Evolutionary conservation across 2,797 vertebrate genomes (phyloP).

Genomic region (Tiaroga cobitis): DNA sequence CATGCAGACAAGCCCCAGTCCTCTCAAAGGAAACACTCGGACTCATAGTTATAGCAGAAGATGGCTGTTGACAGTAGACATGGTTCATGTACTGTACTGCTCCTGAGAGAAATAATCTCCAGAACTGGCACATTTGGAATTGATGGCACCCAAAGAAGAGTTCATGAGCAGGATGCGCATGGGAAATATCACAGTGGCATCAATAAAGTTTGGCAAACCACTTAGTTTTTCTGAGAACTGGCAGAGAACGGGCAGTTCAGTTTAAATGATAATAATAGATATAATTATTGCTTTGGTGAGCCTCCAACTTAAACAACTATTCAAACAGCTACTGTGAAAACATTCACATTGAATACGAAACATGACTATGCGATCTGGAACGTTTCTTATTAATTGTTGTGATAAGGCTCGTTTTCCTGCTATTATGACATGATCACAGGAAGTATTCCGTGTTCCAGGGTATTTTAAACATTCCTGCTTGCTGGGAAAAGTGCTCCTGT

Average conservation of each 20-base stretch:
- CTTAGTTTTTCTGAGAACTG: not conserved
- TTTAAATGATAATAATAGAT: slow-evolving; percentile 14
- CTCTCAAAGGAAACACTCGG: slow-evolving; percentile 11
- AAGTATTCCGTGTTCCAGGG: not conserved
- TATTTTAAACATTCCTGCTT: slow-evolving; percentile 25
- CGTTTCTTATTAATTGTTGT: slow-evolving; percentile 2
- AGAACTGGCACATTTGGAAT: slow-evolving; percentile 15
- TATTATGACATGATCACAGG: slow-evolving; percentile 32
- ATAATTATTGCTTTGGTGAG: slow-evolving; percentile 24
- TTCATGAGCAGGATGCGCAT: not conserved
- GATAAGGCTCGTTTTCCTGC: slow-evolving; percentile 13
- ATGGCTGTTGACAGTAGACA: not conserved
- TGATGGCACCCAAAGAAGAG: not conserved
- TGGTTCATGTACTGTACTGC: not conserved
- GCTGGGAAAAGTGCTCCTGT: not conserved
- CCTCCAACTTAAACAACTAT: slow-evolving; percentile 38
- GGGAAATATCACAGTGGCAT: slow-evolving; percentile 1
- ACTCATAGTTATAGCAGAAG: slow-evolving; percentile 22
- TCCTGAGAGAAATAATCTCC: slow-evolving; percentile 5
- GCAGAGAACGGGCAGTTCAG: not conserved
- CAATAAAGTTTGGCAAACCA: not conserved
- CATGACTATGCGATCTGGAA: slow-evolving; percentile 9
- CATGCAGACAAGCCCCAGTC: slow-evolving; percentile 21
- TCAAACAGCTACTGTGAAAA: slow-evolving; percentile 31
- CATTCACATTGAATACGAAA: slow-evolving; percentile 12